These are phyloP conservation scores for Xylota segnis DNA, from an alignment of 2,888 invertebrate species.

Conservation along the genomic window DNA sequence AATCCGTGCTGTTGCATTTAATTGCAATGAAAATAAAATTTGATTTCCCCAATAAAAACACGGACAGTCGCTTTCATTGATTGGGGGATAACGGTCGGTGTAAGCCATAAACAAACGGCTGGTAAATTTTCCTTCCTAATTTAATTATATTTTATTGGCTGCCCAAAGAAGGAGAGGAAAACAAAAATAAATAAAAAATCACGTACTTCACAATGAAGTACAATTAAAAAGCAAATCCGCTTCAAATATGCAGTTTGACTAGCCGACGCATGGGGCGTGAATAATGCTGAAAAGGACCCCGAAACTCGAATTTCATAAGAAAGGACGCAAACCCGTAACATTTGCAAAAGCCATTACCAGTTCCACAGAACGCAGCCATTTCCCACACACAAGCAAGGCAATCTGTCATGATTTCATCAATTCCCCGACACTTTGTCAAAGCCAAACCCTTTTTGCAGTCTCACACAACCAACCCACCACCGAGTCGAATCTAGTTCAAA, in stretches of 20 bases:
- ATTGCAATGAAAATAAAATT: not conserved
- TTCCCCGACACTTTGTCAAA: conserved; percentile 68
- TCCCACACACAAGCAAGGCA: not conserved
- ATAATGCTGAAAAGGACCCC: not conserved
- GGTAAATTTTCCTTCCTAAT: conserved; percentile 29
- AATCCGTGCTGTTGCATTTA: not conserved
- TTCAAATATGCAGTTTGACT: conserved; percentile 33
- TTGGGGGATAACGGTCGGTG: conserved; percentile 13
- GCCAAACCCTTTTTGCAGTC: conserved; percentile 66
- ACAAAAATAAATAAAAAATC: not conserved
- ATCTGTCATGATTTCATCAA: conserved; percentile 72
- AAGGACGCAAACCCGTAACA: too few relatives aligned
- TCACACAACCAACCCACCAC: conserved; percentile 12
- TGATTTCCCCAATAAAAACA: not conserved
- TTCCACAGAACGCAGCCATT: conserved; percentile 19
- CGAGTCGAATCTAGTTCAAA: conserved; percentile 60
- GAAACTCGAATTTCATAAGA: not conserved
- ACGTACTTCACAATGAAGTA: conserved; percentile 9
- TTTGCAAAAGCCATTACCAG: conserved; percentile 15
- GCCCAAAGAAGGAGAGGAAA: conserved; percentile 15
- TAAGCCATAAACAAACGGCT: not conserved
- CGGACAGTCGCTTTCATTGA: not conserved
- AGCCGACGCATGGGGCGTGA: not conserved
- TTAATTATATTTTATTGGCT: conserved; percentile 43
- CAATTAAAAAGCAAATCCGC: conserved; percentile 4